phyloP scores from a whole-genome alignment of 1,140 invertebrate genomes.

The Armadillidium nasatum region DNA sequence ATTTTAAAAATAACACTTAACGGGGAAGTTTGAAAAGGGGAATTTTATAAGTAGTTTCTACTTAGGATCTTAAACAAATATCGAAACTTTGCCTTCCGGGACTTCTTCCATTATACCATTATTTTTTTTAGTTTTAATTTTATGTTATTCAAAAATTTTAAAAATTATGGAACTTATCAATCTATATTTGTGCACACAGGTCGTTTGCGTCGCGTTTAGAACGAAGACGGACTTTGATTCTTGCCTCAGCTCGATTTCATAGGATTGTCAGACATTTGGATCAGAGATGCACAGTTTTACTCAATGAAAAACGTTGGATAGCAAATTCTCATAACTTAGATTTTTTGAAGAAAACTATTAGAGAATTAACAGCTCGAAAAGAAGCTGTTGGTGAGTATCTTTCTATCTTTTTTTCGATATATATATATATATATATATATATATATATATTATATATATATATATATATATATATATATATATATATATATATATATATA shows the following conservation, averaged over 20 bases:
- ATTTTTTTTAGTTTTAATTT: too few species aligned
- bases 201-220: constrained; percentile 72
- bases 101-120: too few species aligned
- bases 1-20: too few species aligned
- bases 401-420: too few species aligned
- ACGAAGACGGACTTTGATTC: constrained; percentile 66
- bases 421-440: constrained; percentile 9
- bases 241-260: constrained; percentile 70
- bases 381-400: constrained; percentile 36
- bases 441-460: constrained; percentile 2
- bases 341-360: constrained; percentile 37
- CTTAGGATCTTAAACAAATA: too few species aligned
- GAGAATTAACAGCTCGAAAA: constrained; percentile 41
- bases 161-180: too few species aligned
- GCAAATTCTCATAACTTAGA: constrained; percentile 36
- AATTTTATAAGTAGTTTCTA: too few species aligned
- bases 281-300: constrained; percentile 37
- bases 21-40: too few species aligned
- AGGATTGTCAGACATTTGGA: constrained; percentile 65
- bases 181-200: constrained; percentile 62
- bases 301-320: constrained; percentile 38
- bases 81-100: too few species aligned
- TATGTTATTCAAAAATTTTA: too few species aligned
- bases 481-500: background rate
- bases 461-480: constrained; percentile 21